Base-by-base conservation (phyloP, 2,888 invertebrate genomes). In the Lagria hirta region DNA sequence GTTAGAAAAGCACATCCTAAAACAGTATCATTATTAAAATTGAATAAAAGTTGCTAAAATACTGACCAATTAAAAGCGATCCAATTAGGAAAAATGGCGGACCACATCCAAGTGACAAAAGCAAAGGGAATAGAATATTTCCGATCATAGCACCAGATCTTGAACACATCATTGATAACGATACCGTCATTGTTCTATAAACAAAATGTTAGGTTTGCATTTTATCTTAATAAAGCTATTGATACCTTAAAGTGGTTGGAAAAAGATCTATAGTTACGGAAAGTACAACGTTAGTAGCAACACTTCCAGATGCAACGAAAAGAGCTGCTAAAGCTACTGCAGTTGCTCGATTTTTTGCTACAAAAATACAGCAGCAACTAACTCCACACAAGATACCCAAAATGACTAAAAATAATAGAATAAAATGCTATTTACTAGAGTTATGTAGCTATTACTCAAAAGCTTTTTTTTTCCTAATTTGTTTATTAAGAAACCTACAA, bases 141-240 rank as follows among this genome's bases (percentile, higher is more conserved):
- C 86, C 87, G 1, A 77, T 67, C 29, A 86, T 76, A 4, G 86
- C 83, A 3, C 87, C 87, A n/a, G 79, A 56, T 17, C 86, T 74
- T 2, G 84, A 86, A 26, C 74, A 73, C 83, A 86, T 84, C 73
- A 86, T 75, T 16, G 81, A 78, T 3, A 80, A 73, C 0, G 84
- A 78, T 56, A 87, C 76, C 0, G 85, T 81, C 79, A 85, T 81
- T 1, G 86, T 84, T 61, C 86, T 86, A 65, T 2, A 72, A 70
- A 5, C 11, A 5, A 5, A 10, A 16, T 11, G 13, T 17, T n/a
- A 15, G 24, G 13, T 17, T 4, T 2, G 8, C 6, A 16, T 10
- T 14, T 8, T 23, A 2, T 3, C n/a, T 40, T 30, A n/a, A 12
- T 15, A 8, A 13, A 7, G 2, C 14, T 11, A 11, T 21, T 28